A percentile compares a stretch with the other conserved stretches of the same genome.
Evolutionary conservation across 2,113 vertebrate species (phyloP).

Genomic region (Heloderma charlesbogerti): DNA sequence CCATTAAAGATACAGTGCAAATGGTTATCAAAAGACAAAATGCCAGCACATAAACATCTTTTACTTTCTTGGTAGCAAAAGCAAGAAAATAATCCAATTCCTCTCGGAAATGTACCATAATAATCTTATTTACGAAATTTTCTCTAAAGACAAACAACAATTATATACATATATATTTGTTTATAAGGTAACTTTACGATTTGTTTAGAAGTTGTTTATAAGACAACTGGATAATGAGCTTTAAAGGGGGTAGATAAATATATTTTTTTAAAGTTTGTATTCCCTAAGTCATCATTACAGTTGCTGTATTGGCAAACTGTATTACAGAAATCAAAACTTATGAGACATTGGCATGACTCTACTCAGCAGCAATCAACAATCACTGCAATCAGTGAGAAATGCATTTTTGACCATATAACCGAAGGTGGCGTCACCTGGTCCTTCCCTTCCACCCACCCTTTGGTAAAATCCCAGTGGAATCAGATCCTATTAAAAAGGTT

Average conservation of each 20-base stretch:
- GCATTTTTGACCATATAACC: background rate
- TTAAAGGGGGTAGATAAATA: slow-evolving; percentile 7
- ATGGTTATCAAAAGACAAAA: slow-evolving; percentile 48
- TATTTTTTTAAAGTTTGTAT: background rate
- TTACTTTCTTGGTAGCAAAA: slow-evolving; percentile 45
- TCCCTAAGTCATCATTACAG: background rate
- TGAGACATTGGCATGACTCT: background rate
- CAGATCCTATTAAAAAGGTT: background rate
- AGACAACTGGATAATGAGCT: background rate
- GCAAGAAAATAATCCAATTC: slow-evolving; percentile 6
- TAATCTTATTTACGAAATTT: slow-evolving; percentile 7
- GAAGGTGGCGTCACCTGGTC: background rate
- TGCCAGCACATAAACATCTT: slow-evolving; percentile 37
- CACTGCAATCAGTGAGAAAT: background rate
- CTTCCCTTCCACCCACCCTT: background rate
- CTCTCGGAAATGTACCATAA: slow-evolving; percentile 17
- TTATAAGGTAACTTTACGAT: background rate
- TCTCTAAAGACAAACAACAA: slow-evolving; percentile 37
- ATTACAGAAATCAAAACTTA: background rate
- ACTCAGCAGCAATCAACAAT: background rate
- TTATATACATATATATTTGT: background rate
- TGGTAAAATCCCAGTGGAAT: background rate
- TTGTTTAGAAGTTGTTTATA: background rate
- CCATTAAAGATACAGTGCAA: slow-evolving; percentile 47
- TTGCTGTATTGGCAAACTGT: slow-evolving; percentile 24